Evolutionary conservation across 2,113 vertebrate genomes (phyloP).

Genomic region (Equus quagga): DNA sequence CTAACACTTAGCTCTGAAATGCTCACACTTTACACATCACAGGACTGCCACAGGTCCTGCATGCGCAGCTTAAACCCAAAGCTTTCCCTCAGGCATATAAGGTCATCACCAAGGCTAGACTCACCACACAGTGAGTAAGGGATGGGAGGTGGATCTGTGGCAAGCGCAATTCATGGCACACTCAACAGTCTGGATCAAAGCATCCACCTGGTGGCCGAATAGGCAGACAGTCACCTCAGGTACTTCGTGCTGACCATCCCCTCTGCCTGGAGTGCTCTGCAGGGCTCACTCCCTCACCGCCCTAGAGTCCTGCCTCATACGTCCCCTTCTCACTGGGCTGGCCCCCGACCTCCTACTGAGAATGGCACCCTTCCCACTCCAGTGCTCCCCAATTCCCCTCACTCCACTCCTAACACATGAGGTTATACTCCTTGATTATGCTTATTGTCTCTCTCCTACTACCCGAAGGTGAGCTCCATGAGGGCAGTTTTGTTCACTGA

Average conservation of each 20-base stretch:
- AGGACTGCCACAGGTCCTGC: too few relatives aligned
- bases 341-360: not conserved
- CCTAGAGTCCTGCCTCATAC: not conserved
- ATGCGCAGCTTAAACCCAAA: not conserved
- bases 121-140: not conserved
- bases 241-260: not conserved
- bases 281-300: not conserved
- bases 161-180: rapidly evolving
- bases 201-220: rapidly evolving
- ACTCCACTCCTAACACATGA: too few relatives aligned
- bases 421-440: rapidly evolving
- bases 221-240: too few relatives aligned
- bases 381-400: not conserved
- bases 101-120: not conserved
- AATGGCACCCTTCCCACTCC: not conserved
- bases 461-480: not conserved
- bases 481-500: not conserved
- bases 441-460: not conserved
- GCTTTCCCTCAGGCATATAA: too few relatives aligned
- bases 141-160: rapidly evolving
- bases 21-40: not conserved
- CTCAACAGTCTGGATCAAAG: not conserved
- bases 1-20: not conserved
- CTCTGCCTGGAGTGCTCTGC: not conserved
- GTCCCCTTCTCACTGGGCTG: not conserved